Conservation (phyloP, 2,888 invertebrate species). For the Aelia acuminata region DNA sequence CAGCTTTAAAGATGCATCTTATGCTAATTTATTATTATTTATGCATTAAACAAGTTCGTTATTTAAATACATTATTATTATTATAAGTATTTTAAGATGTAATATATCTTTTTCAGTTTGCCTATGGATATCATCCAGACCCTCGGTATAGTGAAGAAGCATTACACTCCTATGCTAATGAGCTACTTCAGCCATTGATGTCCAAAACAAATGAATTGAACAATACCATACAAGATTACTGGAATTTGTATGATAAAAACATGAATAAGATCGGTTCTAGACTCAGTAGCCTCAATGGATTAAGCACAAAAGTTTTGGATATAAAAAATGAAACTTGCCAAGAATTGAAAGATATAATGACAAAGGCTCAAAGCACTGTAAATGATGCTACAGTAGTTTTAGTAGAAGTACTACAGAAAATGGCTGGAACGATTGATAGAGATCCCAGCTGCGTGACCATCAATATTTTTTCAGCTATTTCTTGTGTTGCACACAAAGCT, state of each 20-base stretch:
- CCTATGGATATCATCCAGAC: background rate
- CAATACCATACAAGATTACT: slow-evolving; percentile 17
- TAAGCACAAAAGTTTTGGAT: background rate
- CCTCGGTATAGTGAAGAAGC: background rate
- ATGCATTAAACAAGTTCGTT: too few relatives aligned
- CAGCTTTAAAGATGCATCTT: too few relatives aligned
- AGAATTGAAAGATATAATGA: background rate
- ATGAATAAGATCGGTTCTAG: background rate
- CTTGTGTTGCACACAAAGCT: slow-evolving; percentile 7
- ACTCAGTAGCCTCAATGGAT: background rate
- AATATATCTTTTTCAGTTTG: background rate
- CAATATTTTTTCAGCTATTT: slow-evolving; percentile 18
- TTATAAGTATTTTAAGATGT: background rate
- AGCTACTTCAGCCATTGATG: slow-evolving; percentile 30
- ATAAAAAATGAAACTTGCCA: slow-evolving; percentile 4
- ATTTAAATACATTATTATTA: background rate
- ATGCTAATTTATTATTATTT: too few relatives aligned
- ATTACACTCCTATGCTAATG: slow-evolving; percentile 29
- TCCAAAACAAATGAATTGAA: slow-evolving; percentile 12
- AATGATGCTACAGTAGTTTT: slow-evolving; percentile 29
- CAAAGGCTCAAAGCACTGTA: slow-evolving; percentile 11
- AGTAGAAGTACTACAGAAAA: background rate
- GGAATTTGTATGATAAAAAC: slow-evolving; percentile 7
- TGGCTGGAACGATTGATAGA: background rate
- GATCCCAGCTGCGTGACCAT: background rate